phyloP scores from a whole-genome alignment of 1,140 invertebrate genomes.

The Eupristina koningsbergeri region DNA sequence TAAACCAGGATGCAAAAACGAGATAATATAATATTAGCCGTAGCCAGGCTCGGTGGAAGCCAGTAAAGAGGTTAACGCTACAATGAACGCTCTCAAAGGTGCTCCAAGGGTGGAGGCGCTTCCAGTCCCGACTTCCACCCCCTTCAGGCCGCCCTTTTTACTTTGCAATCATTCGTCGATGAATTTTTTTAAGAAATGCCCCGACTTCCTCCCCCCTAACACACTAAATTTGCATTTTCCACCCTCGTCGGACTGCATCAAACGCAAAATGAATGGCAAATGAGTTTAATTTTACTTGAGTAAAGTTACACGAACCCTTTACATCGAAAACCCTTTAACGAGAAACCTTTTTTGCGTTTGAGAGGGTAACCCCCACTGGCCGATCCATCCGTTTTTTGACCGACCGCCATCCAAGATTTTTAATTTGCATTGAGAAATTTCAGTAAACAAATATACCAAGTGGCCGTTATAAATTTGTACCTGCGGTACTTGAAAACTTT shows the following conservation, averaged over 20 bases:
- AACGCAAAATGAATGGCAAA: background rate
- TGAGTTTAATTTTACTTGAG: slow-evolving; percentile 16
- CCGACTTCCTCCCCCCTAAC: background rate
- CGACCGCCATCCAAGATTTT: no score
- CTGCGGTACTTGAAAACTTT: background rate
- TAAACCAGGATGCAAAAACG: slow-evolving; percentile 69
- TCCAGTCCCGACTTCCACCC: background rate
- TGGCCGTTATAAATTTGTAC: background rate
- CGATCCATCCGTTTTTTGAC: background rate
- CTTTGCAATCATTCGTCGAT: slow-evolving; percentile 15
- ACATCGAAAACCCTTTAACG: background rate
- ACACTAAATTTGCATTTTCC: slow-evolving; percentile 11
- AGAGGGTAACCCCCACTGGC: background rate
- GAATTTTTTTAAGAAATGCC: background rate
- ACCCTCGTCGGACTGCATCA: background rate
- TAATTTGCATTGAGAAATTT: no score
- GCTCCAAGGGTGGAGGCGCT: background rate
- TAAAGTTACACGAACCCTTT: background rate
- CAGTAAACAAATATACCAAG: no score
- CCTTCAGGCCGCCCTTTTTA: background rate
- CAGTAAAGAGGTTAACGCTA: slow-evolving; percentile 66
- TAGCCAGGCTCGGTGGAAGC: slow-evolving; percentile 55
- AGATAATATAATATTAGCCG: slow-evolving; percentile 72
- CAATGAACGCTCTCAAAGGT: slow-evolving; percentile 58
- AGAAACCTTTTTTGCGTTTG: background rate